These are phyloP conservation scores for Maylandia zebra DNA, from an alignment of 2,113 vertebrate species.

Conservation along the genomic window DNA sequence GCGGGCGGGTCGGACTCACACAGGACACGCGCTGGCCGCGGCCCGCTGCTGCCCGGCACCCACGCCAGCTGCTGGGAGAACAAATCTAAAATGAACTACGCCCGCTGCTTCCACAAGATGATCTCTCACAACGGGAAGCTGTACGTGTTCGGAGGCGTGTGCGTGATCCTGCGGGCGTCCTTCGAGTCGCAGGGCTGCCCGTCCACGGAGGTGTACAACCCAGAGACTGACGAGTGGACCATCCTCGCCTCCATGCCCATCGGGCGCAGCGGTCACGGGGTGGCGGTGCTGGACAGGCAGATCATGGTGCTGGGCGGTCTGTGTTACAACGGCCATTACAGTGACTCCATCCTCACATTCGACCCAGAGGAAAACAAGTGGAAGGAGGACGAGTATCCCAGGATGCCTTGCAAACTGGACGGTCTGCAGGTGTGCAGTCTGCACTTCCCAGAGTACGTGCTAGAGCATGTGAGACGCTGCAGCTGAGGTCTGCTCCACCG, in stretches of 20 bases:
- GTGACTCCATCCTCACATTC: slow-evolving; percentile 98
- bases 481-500: slow-evolving; percentile 72
- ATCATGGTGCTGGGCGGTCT: slow-evolving; percentile 99
- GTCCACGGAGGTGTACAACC: slow-evolving; percentile 96
- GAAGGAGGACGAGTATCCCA: slow-evolving; percentile 99
- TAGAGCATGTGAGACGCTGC: slow-evolving; percentile 94
- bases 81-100: slow-evolving; percentile 99
- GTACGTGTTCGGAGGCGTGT: slow-evolving; percentile 97
- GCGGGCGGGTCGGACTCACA: slow-evolving; percentile 66
- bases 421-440: slow-evolving; percentile 97
- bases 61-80: slow-evolving; percentile 98
- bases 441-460: slow-evolving; percentile 94
- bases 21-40: slow-evolving; percentile 79
- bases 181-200: slow-evolving; percentile 99
- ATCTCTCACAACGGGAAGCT: slow-evolving; percentile 97
- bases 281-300: slow-evolving; percentile 93
- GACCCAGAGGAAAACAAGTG: slow-evolving; percentile 98
- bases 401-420: slow-evolving; percentile 99
- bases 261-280: slow-evolving; percentile 94
- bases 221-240: slow-evolving; percentile 94
- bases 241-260: slow-evolving; percentile 99
- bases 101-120: slow-evolving; percentile 99
- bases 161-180: slow-evolving; percentile 93
- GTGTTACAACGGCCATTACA: slow-evolving; percentile 98
- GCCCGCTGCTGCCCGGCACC: slow-evolving; percentile 56